Conservation (phyloP, 2,888 invertebrate species). For the Biston betularia region DNA sequence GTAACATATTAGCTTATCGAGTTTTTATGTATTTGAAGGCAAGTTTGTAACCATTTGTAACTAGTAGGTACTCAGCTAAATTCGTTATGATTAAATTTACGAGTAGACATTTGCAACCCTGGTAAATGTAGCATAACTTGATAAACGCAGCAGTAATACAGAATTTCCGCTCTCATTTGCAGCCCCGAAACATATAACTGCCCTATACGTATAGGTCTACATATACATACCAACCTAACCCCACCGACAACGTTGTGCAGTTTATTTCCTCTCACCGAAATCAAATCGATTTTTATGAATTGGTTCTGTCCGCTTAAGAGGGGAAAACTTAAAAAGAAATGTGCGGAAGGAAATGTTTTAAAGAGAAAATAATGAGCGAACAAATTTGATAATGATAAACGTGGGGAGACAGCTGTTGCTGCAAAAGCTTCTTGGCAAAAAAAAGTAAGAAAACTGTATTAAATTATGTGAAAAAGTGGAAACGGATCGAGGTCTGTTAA, state of each 20-base stretch:
- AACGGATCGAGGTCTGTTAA: background rate
- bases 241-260: background rate
- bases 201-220: background rate
- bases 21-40: too few species aligned
- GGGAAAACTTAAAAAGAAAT: background rate
- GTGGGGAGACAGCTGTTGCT: conserved; percentile 2
- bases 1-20: too few species aligned
- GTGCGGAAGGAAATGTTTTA: conserved; percentile 6
- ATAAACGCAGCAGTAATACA: background rate
- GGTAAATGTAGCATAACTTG: background rate
- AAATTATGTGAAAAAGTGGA: background rate
- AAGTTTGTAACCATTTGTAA: too few species aligned
- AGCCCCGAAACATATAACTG: background rate
- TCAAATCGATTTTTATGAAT: conserved; percentile 22
- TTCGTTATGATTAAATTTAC: too few species aligned
- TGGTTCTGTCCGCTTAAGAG: conserved; percentile 2
- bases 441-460: background rate
- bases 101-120: background rate
- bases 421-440: background rate
- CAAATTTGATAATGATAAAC: conserved; percentile 13
- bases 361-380: conserved; percentile 1
- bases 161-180: background rate
- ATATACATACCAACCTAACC: background rate
- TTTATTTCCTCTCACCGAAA: conserved; percentile 17
- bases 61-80: too few species aligned